Base-by-base conservation (phyloP, 2,888 invertebrate genomes). In the Limenitis camilla region DNA sequence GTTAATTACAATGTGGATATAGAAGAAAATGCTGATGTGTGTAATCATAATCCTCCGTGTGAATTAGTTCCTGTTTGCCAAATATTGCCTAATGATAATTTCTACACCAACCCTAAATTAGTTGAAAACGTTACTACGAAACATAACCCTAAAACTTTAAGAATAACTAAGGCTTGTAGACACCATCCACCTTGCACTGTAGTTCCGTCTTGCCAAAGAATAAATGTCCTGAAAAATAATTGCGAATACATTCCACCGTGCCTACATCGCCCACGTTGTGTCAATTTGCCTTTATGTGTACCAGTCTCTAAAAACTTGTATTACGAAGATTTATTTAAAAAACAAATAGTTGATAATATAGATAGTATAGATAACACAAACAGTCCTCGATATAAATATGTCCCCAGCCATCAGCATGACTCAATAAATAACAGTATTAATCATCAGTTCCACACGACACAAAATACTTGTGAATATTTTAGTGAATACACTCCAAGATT, bases 101-200 rank as follows among this genome's bases (percentile, higher is more conserved):
- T 64, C 42, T 69, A 59, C 44, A 46, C 59, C 28, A 71, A 61
- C 49, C 55, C 65, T 5, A 76, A 72, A 68, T 59, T 53, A 35
- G 43, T 39, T 2, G 72, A 61, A 50, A 72, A 72, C 55, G 62
- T 58, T n/a, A 40, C 65, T 9, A 45, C 61, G 38, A 80, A 71
- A 62, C 44, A 67, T 19, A 61, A 60, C 35, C 75, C 78, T 28
- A 72, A 73, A 58, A 64, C 74, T 30, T 76, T 86, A 30, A 73
- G 78, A 66, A 76, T 85, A 36, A 81, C 81, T 9, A 85, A 85
- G 69, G 83, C 82, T 5, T 85, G 85, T 61, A 70, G 81, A 56
- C 85, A 86, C 57, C 81, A 85, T 56, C 84, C 85, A 3, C 85
- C 85, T 1, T 85, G 85, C 59, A 79, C 76, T 5, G 82, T 82